Conservation (phyloP, 1,140 invertebrate species). For the Drosophila novamexicana region DNA sequence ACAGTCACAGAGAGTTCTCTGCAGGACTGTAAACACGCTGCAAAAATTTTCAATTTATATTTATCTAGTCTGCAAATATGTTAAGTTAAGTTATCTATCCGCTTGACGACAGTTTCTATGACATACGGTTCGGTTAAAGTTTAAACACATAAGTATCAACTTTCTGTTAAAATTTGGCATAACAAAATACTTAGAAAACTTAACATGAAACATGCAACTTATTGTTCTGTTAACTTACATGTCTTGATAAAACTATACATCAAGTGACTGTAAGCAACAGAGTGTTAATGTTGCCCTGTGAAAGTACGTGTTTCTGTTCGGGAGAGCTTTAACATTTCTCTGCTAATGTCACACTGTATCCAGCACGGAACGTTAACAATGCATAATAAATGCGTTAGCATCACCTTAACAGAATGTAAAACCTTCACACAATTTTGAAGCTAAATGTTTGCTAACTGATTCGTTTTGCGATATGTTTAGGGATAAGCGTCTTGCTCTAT, state of each 20-base stretch:
- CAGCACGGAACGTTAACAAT: too few relatives aligned
- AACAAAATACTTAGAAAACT: neutral
- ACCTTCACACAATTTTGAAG: too few relatives aligned
- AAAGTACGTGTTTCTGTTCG: too few relatives aligned
- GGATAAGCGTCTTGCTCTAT: neutral
- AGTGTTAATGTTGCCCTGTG: neutral
- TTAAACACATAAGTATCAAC: too few relatives aligned
- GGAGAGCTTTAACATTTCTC: too few relatives aligned
- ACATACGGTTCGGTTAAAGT: too few relatives aligned
- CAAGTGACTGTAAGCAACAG: too few relatives aligned
- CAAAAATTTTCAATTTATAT: neutral
- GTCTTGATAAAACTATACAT: neutral
- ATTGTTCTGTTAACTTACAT: neutral
- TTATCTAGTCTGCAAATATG: neutral
- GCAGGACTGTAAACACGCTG: neutral
- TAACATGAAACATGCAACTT: neutral
- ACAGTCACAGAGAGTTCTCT: neutral
- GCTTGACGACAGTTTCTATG: too few relatives aligned
- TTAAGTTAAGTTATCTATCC: too few relatives aligned
- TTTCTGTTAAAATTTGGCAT: neutral
- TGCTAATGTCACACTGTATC: too few relatives aligned
- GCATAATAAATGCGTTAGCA: neutral
- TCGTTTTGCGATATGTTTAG: neutral
- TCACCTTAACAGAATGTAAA: neutral
- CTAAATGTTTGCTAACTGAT: too few relatives aligned